Percentiles rank a stretch among this genome's conserved stretches.
Evolutionary conservation across 2,888 invertebrate species (phyloP).

Genomic region (Drymonia ruficornis): DNA sequence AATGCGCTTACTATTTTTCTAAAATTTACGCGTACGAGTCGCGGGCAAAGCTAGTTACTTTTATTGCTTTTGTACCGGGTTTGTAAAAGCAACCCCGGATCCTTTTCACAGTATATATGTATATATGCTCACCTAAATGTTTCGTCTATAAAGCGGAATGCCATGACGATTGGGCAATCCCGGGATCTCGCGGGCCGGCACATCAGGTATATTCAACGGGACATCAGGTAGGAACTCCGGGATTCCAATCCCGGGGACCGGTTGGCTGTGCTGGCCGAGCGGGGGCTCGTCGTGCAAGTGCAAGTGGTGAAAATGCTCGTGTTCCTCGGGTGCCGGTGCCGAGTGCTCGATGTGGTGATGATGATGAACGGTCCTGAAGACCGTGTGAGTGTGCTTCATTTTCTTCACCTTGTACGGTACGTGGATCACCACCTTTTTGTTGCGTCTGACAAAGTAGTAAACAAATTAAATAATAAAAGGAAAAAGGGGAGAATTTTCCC

Average conservation of each 20-base stretch:
- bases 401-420: conserved; percentile 88
- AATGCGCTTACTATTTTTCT: too few relatives aligned
- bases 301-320: conserved; percentile 81
- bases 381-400: conserved; percentile 88
- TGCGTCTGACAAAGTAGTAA: conserved; percentile 65
- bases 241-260: conserved; percentile 65
- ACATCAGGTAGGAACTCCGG: conserved; percentile 76
- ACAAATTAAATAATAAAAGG: conserved; percentile 1
- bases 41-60: too few relatives aligned
- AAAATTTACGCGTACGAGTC: too few relatives aligned
- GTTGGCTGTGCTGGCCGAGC: conserved; percentile 63
- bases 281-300: conserved; percentile 65
- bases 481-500: too few relatives aligned
- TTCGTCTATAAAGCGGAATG: conserved; percentile 62
- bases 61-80: too few relatives aligned
- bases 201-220: conserved; percentile 51
- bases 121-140: conserved; percentile 12
- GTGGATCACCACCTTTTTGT: conserved; percentile 88
- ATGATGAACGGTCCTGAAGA: conserved; percentile 88
- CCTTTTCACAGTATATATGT: too few relatives aligned
- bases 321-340: conserved; percentile 64
- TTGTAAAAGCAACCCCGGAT: too few relatives aligned
- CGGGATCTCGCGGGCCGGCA: conserved; percentile 51
- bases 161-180: conserved; percentile 50
- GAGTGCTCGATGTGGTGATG: conserved; percentile 72